Evolutionary conservation across 2,113 vertebrate species (phyloP).

Genomic region (Orthochromis indermauri): DNA sequence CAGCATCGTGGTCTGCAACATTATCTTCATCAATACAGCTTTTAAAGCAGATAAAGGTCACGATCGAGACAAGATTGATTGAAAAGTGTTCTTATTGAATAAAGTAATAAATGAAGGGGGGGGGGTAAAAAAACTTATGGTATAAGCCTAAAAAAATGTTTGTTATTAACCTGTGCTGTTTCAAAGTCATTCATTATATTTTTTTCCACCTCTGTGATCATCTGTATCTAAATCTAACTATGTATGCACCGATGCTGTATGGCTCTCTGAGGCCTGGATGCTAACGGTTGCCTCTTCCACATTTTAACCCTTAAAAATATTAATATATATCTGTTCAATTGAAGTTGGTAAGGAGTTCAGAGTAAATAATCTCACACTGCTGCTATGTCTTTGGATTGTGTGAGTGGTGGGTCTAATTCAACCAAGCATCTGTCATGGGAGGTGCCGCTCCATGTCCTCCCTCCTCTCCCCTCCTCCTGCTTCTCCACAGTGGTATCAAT

Average conservation of each 20-base stretch:
- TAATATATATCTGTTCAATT: not conserved
- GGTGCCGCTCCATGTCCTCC: not conserved
- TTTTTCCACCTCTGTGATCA: not conserved
- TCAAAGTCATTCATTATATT: not conserved
- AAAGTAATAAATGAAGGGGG: not conserved
- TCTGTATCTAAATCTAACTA: not conserved
- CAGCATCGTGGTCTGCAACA: not conserved
- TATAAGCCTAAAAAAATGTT: not conserved
- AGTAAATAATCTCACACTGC: not conserved
- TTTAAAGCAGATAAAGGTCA: slow-evolving; percentile 13
- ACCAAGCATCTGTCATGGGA: not conserved
- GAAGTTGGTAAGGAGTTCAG: not conserved
- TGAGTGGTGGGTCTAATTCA: not conserved
- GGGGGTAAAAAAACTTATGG: not conserved
- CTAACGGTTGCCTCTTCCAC: not conserved
- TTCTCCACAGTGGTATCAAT: not conserved
- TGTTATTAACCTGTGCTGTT: not conserved
- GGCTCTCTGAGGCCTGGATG: not conserved
- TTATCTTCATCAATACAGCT: slow-evolving; percentile 20
- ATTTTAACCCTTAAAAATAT: not conserved
- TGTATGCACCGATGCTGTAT: not conserved
- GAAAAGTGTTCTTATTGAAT: not conserved
- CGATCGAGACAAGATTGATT: not conserved
- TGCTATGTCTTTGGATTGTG: not conserved
- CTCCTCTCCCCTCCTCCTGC: not conserved